Evolutionary conservation across 2,113 vertebrate genomes (phyloP).

Genomic region (Erythrocercus mccallii): DNA sequence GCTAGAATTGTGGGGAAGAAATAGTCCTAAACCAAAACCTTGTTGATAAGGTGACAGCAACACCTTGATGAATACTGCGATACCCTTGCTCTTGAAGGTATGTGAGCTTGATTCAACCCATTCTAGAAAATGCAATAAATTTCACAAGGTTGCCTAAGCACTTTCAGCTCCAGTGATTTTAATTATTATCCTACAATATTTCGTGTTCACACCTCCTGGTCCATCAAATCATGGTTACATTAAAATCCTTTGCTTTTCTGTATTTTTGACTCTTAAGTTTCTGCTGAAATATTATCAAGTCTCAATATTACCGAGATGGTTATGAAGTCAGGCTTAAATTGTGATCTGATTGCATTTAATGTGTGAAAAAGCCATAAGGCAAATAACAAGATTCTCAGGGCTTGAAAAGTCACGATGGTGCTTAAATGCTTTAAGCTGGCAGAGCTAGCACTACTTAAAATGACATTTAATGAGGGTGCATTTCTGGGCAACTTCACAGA

Average conservation of each 20-base stretch:
- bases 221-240: neutral
- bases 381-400: constrained; percentile 42
- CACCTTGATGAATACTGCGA: neutral
- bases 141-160: neutral
- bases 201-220: neutral
- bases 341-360: constrained; percentile 29
- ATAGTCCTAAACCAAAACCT: neutral
- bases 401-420: constrained; percentile 45
- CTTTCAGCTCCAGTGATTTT: neutral
- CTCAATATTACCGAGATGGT: neutral
- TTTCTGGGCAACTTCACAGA: constrained; percentile 32
- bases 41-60: neutral
- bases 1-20: constrained; percentile 6
- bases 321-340: constrained; percentile 35
- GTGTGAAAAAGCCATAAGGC: constrained; percentile 59
- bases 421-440: constrained; percentile 34
- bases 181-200: constrained; percentile 20
- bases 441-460: constrained; percentile 13
- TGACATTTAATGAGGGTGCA: constrained; percentile 48
- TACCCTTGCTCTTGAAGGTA: neutral
- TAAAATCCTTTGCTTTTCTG: neutral
- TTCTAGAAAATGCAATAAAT: neutral
- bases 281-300: neutral
- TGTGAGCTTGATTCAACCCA: neutral
- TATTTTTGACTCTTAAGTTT: constrained; percentile 5